Percentiles rank a stretch among this genome's conserved stretches.
These are phyloP conservation scores for Eumaeus atala DNA, from an alignment of 1,140 invertebrate species.

Conservation along the genomic window DNA sequence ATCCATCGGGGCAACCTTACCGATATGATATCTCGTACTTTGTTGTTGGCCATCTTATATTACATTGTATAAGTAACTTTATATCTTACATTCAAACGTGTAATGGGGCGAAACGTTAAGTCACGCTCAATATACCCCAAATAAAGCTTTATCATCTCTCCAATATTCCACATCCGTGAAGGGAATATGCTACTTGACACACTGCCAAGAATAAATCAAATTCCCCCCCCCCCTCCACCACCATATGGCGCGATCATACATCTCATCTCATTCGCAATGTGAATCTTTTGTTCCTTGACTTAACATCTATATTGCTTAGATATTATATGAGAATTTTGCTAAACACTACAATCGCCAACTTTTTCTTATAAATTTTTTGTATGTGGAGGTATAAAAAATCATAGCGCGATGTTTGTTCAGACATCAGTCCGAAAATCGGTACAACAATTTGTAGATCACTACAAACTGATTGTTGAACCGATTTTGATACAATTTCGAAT, in stretches of 20 bases:
- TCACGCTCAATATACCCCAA: slow-evolving; percentile 59
- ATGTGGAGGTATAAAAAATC: no score
- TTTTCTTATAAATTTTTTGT: no score
- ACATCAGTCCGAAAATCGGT: no score
- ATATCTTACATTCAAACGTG: slow-evolving; percentile 31
- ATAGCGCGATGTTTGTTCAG: no score
- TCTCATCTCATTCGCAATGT: slow-evolving; percentile 17
- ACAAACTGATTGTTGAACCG: no score
- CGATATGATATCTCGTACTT: slow-evolving; percentile 9
- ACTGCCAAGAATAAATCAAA: slow-evolving; percentile 66
- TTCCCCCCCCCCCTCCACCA: no score
- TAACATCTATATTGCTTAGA: slow-evolving; percentile 21
- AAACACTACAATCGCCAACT: no score
- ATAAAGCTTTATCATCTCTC: slow-evolving; percentile 62
- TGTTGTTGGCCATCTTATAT: neutral
- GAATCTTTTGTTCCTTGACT: slow-evolving; percentile 20
- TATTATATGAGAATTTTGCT: neutral
- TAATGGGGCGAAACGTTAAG: slow-evolving; percentile 40
- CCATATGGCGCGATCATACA: slow-evolving; percentile 26
- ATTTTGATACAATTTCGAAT: no score
- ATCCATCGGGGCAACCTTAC: slow-evolving; percentile 8
- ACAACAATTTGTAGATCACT: no score
- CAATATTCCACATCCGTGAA: slow-evolving; percentile 56
- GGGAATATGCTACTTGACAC: slow-evolving; percentile 62
- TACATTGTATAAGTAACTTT: slow-evolving; percentile 8